Base-by-base conservation (phyloP, 2,113 vertebrate genomes). In the Circaetus cinerascens region DNA sequence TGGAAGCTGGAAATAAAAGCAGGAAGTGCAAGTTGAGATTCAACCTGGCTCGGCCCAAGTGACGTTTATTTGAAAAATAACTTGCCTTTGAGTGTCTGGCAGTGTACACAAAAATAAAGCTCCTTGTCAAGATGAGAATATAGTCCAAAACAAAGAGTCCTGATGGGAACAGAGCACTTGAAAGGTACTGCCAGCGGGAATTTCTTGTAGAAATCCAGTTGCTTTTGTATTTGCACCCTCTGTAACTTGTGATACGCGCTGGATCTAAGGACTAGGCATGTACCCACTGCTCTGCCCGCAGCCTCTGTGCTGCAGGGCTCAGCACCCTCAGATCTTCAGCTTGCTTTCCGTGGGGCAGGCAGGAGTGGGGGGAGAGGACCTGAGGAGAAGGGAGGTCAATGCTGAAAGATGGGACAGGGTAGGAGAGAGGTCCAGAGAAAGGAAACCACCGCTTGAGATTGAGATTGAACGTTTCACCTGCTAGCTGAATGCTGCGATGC, bases 1-100 rank as follows among this genome's bases (percentile, higher is more conserved):
- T 90, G 85, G 92, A 75, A 94, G 46, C 56, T 93, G 94, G 96
- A 34, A 91, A 86, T 74, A 63, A 91, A 90, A 90, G 74, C 51
- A 59, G 94, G 92, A 95, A 90, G 13, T 5, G 43, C 13, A 11
- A 55, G 40, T 2, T 30, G 59, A 56, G 53, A 17, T 46, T 19
- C 22, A 66, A 48, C 50, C 60, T 71, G 91, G 69, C 64, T 41
- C 20, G 5, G 13, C 23, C 80, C n/a, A 15, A 41, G 84, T 15
- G 60, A 50, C 18, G 7, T 41, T 30, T 27, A 11, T 14, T 45
- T 34, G 91, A 21, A 48, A 62, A 90, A 86, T 13, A 50, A 46
- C 78, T 72, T 25, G 57, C 21, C 34, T 76, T 34, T 7, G 59
- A 60, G 60, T 10, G 22, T 40, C 62, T 80, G 87, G n/a, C 45